Evolutionary conservation across 2,888 invertebrate genomes (phyloP).

Genomic region (Meteorus cinctellus): DNA sequence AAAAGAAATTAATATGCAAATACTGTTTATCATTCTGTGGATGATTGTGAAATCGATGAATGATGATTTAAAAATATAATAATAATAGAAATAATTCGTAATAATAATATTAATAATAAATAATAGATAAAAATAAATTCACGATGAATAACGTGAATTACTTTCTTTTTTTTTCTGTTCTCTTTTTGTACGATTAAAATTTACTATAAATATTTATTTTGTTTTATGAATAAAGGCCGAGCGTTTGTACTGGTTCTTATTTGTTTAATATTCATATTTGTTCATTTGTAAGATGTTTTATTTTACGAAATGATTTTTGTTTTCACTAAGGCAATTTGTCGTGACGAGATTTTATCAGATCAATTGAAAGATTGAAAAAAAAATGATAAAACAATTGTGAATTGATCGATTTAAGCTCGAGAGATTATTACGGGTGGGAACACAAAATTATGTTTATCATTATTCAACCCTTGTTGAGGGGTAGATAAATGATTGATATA

Average conservation of each 20-base stretch:
- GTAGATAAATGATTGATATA: too few relatives aligned
- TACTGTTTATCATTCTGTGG: conserved; percentile 1
- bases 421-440: too few relatives aligned
- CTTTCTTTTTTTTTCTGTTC: background rate
- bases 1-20: conserved; percentile 15
- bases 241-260: background rate
- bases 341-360: too few relatives aligned
- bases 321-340: too few relatives aligned
- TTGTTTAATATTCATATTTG: background rate
- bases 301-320: too few relatives aligned
- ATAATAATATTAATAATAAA: conserved; percentile 28
- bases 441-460: too few relatives aligned
- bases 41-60: background rate
- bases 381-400: too few relatives aligned
- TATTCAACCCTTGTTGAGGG: too few relatives aligned
- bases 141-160: background rate
- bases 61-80: background rate
- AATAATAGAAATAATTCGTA: background rate
- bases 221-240: background rate
- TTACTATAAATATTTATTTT: conserved; percentile 6
- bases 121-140: conserved; percentile 23
- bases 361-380: too few relatives aligned
- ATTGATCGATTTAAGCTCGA: too few relatives aligned
- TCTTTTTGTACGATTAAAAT: background rate
- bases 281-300: background rate